phyloP scores from a whole-genome alignment of 2,113 vertebrate species.

The Dipodomys ordii region DNA sequence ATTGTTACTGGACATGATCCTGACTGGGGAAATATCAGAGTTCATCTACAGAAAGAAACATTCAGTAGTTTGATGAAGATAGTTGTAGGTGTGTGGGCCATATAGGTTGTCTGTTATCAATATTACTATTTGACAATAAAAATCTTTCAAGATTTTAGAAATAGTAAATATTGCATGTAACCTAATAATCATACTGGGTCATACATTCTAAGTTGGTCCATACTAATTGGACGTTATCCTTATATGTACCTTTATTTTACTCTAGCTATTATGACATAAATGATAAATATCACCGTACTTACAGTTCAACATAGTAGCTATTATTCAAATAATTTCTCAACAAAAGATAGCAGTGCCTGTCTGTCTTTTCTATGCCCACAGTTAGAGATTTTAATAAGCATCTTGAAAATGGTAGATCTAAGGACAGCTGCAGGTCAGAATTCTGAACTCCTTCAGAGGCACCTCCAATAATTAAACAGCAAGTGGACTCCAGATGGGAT shows the following conservation, averaged over 20 bases:
- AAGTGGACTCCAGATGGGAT: background rate
- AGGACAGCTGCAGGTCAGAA: background rate
- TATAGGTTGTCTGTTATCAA: background rate
- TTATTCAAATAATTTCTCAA: background rate
- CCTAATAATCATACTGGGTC: too few species aligned
- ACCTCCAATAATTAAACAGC: background rate
- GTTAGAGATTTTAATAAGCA: background rate
- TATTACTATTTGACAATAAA: background rate
- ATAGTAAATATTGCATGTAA: background rate
- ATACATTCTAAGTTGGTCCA: too few species aligned
- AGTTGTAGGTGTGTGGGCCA: rapidly evolving
- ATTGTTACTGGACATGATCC: background rate
- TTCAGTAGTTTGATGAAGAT: background rate
- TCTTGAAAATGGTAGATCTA: background rate
- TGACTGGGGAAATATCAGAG: background rate
- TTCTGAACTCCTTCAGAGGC: background rate
- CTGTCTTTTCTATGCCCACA: background rate
- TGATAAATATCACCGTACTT: background rate
- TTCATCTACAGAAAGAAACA: background rate
- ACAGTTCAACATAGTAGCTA: background rate
- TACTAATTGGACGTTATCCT: background rate
- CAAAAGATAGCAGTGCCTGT: background rate
- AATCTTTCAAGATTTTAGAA: background rate
- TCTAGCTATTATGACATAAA: background rate
- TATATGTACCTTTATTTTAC: background rate